phyloP scores from a whole-genome alignment of 2,113 vertebrate species.

The Felis chaus region DNA sequence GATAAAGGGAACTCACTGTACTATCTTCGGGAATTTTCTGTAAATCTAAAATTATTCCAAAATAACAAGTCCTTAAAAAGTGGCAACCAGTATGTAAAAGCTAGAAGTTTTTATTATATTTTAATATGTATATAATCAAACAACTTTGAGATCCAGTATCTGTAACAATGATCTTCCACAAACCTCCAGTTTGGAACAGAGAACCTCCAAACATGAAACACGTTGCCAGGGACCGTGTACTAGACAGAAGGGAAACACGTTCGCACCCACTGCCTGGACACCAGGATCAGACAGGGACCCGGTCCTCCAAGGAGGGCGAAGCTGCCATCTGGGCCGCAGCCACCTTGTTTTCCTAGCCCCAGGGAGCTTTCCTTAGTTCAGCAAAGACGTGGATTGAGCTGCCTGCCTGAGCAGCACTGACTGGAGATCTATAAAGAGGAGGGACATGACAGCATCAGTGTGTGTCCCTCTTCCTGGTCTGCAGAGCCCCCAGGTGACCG shows the following conservation, averaged over 20 bases:
- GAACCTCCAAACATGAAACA: background rate
- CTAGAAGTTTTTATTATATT: slow-evolving; percentile 66
- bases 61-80: background rate
- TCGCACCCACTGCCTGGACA: background rate
- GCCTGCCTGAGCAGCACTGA: background rate
- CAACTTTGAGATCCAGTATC: background rate
- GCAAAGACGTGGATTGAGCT: slow-evolving; percentile 35
- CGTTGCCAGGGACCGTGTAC: background rate
- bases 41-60: background rate
- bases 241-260: background rate
- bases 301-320: background rate
- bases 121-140: slow-evolving; percentile 1
- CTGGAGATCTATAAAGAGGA: slow-evolving; percentile 38
- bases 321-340: background rate
- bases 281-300: background rate
- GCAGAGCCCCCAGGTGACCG: no score
- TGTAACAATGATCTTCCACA: slow-evolving; percentile 9
- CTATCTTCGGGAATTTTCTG: background rate
- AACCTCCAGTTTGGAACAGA: slow-evolving; percentile 30
- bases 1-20: background rate
- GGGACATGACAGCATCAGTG: background rate
- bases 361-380: background rate
- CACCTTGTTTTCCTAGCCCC: background rate
- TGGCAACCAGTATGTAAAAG: background rate
- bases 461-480: background rate